Base-by-base conservation (phyloP, 2,888 invertebrate genomes). In the Cheilosia vulpina region DNA sequence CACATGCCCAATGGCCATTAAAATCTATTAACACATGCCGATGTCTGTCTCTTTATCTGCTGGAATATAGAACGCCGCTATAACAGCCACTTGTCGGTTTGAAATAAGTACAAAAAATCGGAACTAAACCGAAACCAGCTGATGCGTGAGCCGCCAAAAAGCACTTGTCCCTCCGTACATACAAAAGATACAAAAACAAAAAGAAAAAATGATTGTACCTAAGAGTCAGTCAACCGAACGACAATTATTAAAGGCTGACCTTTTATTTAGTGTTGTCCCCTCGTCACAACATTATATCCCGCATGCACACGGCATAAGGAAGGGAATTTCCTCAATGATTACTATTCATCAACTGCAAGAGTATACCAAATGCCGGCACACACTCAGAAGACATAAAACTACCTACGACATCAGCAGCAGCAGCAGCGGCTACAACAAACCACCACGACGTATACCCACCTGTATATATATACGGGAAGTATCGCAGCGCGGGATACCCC, bases 401-500 rank as follows among this genome's bases (percentile, higher is more conserved):
- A 58, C 58, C 17, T 52, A 60, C 19, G 15, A 52, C 11, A 19
- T 38, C 38, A 11, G 1, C 43, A 57, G 19, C 34, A 57, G 19
- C 34, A 34, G 17, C 63, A 31, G 69, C 45, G 6, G 27, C 27
- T 1, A 6, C 27, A 27, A 27, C 27, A 5, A 27, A 5, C 27
- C 5, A 21, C 21, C 31, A 57, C 55, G 47, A 31, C 45, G 13
- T 15, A 53, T 53, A 75, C 63, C 80, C 85, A 85, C 85, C 85
- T 85, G 85, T 85, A 80, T 81, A 76, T 85, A 76, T 72, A n/a
- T 21, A 73, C 65, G 80, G 71, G 83, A 84, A 84, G 72, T 85
- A 85, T 81, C 76, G 65, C 21, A 55, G 71, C 76, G 81, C 81
- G 66, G 69, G 66, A 57, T 66, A 57, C 65, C 58, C 17, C 65